Percentiles rank a stretch among this genome's conserved stretches.
These are phyloP conservation scores for Melanerpes formicivorus DNA, from an alignment of 2,113 vertebrate species.

Conservation along the genomic window DNA sequence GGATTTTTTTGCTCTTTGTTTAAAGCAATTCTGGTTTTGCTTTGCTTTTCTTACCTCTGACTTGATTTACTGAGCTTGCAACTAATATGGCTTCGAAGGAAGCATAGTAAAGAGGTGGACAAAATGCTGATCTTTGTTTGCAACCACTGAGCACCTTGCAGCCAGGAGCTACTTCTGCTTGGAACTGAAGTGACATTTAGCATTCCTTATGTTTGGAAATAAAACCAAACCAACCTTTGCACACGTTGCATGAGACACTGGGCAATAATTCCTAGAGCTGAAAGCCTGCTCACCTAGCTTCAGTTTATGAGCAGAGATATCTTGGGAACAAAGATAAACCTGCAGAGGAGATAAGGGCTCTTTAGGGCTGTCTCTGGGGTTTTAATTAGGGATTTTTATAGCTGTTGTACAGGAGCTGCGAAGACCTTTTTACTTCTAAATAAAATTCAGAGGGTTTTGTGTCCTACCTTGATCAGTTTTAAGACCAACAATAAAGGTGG, in stretches of 20 bases:
- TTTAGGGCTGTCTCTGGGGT: constrained; percentile 55
- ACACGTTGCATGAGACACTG: background rate
- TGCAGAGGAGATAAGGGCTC: constrained; percentile 55
- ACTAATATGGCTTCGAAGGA: background rate
- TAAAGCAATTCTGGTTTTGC: background rate
- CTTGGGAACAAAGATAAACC: constrained; percentile 36
- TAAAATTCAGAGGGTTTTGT: background rate
- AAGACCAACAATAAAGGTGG: constrained; percentile 34
- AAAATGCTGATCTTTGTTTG: background rate
- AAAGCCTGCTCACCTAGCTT: constrained; percentile 43
- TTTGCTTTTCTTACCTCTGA: background rate
- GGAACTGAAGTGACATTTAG: background rate
- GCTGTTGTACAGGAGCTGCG: constrained; percentile 47
- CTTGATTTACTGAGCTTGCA: background rate
- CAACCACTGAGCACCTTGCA: background rate
- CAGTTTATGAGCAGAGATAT: constrained; percentile 40
- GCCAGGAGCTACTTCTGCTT: background rate
- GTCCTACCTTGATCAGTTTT: constrained; percentile 54
- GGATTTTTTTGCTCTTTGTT: background rate
- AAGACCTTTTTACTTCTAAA: constrained; percentile 57
- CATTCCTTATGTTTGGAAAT: background rate
- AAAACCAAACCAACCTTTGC: background rate
- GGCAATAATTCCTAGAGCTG: constrained; percentile 41
- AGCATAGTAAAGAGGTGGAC: background rate
- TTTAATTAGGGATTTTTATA: constrained; percentile 71